Evolutionary conservation across 1,140 invertebrate genomes (phyloP).

Genomic region (Steinernema feltiae): DNA sequence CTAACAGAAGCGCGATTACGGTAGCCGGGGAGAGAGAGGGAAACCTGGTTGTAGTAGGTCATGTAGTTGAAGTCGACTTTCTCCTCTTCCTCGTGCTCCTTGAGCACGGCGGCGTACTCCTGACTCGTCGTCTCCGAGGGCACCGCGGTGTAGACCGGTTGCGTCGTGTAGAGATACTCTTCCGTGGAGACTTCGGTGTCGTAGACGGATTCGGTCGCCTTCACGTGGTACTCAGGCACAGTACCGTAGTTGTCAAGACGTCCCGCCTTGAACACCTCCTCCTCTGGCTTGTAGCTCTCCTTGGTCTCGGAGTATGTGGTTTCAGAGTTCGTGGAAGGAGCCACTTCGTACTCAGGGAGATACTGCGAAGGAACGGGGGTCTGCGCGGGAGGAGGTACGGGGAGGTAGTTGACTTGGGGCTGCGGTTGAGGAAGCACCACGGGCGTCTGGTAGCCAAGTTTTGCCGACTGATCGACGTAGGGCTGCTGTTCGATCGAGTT

Average conservation of each 20-base stretch:
- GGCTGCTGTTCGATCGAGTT: not conserved
- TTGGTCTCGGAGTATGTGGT: not conserved
- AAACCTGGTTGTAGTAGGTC: conserved; percentile 13
- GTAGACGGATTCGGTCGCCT: not conserved
- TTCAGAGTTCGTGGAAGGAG: not conserved
- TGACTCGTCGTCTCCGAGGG: not conserved
- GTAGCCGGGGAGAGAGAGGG: not conserved
- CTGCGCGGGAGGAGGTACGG: not conserved
- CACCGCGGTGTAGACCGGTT: not conserved
- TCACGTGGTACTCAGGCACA: not conserved
- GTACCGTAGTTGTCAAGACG: conserved; percentile 6
- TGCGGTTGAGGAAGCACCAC: not conserved
- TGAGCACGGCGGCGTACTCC: conserved; percentile 10
- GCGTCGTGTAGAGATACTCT: conserved; percentile 3
- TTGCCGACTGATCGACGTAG: not conserved
- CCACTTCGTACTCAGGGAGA: not conserved
- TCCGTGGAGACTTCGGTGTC: not conserved
- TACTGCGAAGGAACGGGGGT: not conserved
- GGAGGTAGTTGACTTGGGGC: conserved; percentile 1
- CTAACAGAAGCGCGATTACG: not conserved
- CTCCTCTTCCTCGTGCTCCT: conserved; percentile 5
- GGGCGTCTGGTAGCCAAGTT: not conserved
- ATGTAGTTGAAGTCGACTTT: conserved; percentile 13
- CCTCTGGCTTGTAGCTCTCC: conserved; percentile 5
- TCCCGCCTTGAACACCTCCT: conserved; percentile 7